A percentile compares a stretch with the other conserved stretches of the same genome.
Conservation (phyloP, 1,140 invertebrate genomes). For the Hormaphis cornu region DNA sequence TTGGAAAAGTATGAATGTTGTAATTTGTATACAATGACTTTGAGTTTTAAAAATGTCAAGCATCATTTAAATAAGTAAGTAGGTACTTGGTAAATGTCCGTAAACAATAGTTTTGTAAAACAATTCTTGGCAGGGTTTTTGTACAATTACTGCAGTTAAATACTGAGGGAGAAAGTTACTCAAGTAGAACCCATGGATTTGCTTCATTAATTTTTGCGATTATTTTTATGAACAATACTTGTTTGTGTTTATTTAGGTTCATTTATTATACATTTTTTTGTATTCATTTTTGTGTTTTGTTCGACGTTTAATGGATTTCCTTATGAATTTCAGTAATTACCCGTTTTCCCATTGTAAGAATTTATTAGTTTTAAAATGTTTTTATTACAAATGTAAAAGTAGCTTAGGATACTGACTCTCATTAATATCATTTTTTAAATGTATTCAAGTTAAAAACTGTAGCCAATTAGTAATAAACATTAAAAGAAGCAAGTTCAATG, state of each 20-base stretch:
- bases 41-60: slow-evolving; percentile 9
- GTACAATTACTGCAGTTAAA: slow-evolving; percentile 6
- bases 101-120: slow-evolving; percentile 10
- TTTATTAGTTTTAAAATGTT: not conserved
- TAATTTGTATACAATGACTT: not conserved
- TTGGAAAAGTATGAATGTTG: not conserved
- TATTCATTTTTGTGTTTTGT: not conserved
- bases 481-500: no score
- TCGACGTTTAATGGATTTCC: no score
- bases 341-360: not conserved
- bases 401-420: no score
- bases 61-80: not conserved
- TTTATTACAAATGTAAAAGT: no score
- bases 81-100: slow-evolving; percentile 9
- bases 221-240: not conserved
- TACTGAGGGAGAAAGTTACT: not conserved
- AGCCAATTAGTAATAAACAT: no score
- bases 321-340: not conserved
- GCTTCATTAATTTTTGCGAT: slow-evolving; percentile 4
- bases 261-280: slow-evolving; percentile 8
- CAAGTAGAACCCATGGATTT: slow-evolving; percentile 7
- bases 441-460: no score
- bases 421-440: no score
- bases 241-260: not conserved
- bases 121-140: slow-evolving; percentile 6